A percentile compares a stretch with the other conserved stretches of the same genome.
Conservation (phyloP, 2,888 invertebrate species). For the Podabrus alpinus region DNA sequence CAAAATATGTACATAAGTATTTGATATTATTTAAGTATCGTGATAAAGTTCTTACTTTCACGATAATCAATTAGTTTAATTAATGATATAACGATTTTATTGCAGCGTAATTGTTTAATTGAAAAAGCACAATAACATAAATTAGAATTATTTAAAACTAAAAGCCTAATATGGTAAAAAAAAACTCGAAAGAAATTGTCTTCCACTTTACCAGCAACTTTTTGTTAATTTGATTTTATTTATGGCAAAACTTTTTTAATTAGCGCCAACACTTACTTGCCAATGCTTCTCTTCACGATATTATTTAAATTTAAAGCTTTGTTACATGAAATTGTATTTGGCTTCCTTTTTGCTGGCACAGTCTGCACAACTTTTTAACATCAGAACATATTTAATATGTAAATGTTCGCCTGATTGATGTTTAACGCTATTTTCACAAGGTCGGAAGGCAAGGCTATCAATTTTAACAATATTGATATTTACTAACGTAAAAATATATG, state of each 20-base stretch:
- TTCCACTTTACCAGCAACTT: not conserved
- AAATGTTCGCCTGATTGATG: not conserved
- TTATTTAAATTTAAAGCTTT: not conserved
- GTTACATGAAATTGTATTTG: not conserved
- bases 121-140: not conserved
- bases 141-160: not conserved
- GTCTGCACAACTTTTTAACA: not conserved
- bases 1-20: not conserved
- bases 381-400: not conserved
- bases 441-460: not conserved
- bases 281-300: slow-evolving; percentile 13
- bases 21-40: not conserved
- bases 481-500: not conserved
- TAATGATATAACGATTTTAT: not conserved
- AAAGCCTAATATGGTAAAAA: not conserved
- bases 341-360: not conserved
- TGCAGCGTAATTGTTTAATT: not conserved
- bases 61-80: not conserved
- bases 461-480: not conserved
- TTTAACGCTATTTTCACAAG: not conserved
- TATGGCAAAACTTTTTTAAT: slow-evolving; percentile 35
- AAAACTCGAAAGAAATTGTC: not conserved
- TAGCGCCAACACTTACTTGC: slow-evolving; percentile 22
- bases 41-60: not conserved
- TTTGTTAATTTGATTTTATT: slow-evolving; percentile 23